Evolutionary conservation across 2,113 vertebrate genomes (phyloP), one percentile per base, ranked within the genome.

Genomic region (Apaloderma vittatum): DNA sequence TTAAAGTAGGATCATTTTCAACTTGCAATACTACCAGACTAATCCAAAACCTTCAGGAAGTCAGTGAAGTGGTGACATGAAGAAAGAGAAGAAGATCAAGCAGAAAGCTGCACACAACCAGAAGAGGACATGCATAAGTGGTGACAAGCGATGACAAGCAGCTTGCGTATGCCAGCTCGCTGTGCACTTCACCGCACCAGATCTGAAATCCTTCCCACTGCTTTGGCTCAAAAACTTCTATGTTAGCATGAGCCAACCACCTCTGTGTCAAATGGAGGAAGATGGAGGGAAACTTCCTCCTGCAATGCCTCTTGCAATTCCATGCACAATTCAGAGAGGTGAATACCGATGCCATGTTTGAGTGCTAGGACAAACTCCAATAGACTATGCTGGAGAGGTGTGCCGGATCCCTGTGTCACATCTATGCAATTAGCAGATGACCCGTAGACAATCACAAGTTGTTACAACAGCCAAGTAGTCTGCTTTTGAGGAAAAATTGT

Each of bases 331-430:
- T 40, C 3, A 43, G 63, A 80, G 79, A 73, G 43, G 62, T 2
- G 2, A 54, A 73, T 40, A 14, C 2, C 1, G 2, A 3, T 3
- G 0, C 22, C 2, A 0, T 3, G 55, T 14, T 4, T 14, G 26
- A 34, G 58, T 14, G 34, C 27, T 29, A 45, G 37, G 66, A 32
- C 46, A 34, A 16, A 4, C 43, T 27, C 3, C 0, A 2, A 43
- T 3, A n/a, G 36, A 1, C 45, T 14, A 13, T 30, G 80, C 36
- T 59, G 2, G 20, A 29, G 48, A 45, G 29, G 61, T 51, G 65
- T 65, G 72, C 71, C 2, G 4, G 30, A 9, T n/a, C 24, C 81
- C 48, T 17, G 0, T 37, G 62, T 30, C 58, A 8, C 78, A 21
- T 30, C 71, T 22, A 0, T 17, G 57, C 58, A 57, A 29, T 52